Conservation (phyloP, 1,140 invertebrate genomes). For the Aphelinus certus region DNA sequence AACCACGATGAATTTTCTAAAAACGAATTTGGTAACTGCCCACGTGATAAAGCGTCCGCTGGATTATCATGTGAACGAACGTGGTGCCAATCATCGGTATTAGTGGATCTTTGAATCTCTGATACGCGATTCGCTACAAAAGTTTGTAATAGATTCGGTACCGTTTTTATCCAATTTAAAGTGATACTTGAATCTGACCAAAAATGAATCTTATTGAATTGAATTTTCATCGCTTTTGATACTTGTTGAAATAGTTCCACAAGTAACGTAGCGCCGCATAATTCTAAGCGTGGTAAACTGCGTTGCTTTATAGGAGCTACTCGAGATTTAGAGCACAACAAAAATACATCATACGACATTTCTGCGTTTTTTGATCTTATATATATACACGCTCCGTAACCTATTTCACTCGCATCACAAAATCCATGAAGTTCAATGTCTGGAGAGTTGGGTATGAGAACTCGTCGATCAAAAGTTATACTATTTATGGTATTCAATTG, state of each 20-base stretch:
- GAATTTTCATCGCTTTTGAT: not conserved
- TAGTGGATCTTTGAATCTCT: slow-evolving; percentile 35
- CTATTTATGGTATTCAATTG: too few species aligned
- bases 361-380: too few species aligned
- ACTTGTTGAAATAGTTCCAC: slow-evolving; percentile 17
- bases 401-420: slow-evolving; percentile 15
- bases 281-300: slow-evolving; percentile 44
- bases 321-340: slow-evolving; percentile 43
- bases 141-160: slow-evolving; percentile 33
- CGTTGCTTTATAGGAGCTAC: slow-evolving; percentile 44
- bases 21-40: not conserved
- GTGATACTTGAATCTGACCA: slow-evolving; percentile 47
- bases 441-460: too few species aligned
- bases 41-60: slow-evolving; percentile 18
- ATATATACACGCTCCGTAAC: too few species aligned
- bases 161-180: not conserved
- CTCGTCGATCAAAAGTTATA: too few species aligned
- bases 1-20: not conserved
- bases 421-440: too few species aligned
- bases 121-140: slow-evolving; percentile 44
- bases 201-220: slow-evolving; percentile 23
- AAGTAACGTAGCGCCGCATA: slow-evolving; percentile 44
- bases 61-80: slow-evolving; percentile 4
- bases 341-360: not conserved
- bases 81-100: slow-evolving; percentile 2